A percentile compares a stretch with the other conserved stretches of the same genome.
These are phyloP conservation scores for Podarcis siculus DNA, from an alignment of 2,797 vertebrate genomes.

Conservation along the genomic window DNA sequence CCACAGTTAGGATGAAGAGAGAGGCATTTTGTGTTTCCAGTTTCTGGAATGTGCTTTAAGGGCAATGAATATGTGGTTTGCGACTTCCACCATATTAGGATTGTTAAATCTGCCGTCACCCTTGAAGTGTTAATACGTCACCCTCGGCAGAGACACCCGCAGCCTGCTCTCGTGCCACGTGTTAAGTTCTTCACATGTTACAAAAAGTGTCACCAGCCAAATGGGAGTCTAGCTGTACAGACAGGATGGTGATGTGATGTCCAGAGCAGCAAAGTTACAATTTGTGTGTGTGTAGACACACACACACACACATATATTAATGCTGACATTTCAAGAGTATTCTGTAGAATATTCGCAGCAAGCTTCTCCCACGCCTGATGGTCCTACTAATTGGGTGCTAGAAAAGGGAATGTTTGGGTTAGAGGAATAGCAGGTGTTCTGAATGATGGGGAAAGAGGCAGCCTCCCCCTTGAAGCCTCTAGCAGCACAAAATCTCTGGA, in stretches of 20 bases:
- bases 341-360: no score
- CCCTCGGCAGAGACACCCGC: no score
- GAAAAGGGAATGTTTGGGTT: not conserved
- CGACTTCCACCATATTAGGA: not conserved
- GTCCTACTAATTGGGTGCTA: not conserved
- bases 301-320: not conserved
- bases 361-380: not conserved
- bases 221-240: not conserved
- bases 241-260: not conserved
- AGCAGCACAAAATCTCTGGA: not conserved
- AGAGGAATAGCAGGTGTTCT: not conserved
- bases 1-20: not conserved
- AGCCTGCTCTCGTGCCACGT: not conserved
- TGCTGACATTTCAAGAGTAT: not conserved
- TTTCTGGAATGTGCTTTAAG: not conserved
- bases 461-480: not conserved
- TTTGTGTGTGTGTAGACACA: no score
- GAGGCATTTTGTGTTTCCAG: not conserved
- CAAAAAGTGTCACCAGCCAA: not conserved
- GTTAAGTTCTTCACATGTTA: not conserved
- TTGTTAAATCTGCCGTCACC: not conserved
- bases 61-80: not conserved
- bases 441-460: not conserved
- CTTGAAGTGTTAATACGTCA: not conserved
- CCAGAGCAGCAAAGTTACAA: not conserved